Base-by-base conservation (phyloP, 2,888 invertebrate species). In the Epistrophe grossulariae region DNA sequence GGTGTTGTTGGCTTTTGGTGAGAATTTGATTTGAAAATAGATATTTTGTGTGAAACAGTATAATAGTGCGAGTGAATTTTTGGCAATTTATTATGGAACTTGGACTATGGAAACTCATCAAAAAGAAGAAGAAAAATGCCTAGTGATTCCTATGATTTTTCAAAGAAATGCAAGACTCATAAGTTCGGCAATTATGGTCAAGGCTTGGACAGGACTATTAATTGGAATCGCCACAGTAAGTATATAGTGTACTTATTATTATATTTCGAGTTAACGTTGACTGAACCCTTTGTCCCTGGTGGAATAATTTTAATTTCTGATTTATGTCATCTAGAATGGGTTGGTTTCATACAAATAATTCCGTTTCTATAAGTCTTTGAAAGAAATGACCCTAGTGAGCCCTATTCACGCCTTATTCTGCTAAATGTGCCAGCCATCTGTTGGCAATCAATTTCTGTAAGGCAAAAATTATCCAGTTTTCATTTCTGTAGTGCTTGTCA, bases 111-210 rank as follows among this genome's bases (percentile, higher is more conserved):
- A 9, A 55, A 19, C 7, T 10, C 79, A 10, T 71, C 88, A 0
- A 89, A 90, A 81, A 7, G 62, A 88, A 6, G 84, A 90, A 9
- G 85, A 90, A 10, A 84, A 89, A 35, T 90, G 88, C 64, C 87
- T 88, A 48, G 85, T 91, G 0, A 52, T 91, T 19, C 89, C 91
- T 6, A 72, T 79, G n/a, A 81, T 88, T 13, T 79, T 91, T n/a
- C 79, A 74, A 78, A 89, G 38, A 90, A 90, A 85, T 89, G 89
- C 71, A 17, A 89, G 91, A 11, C 74, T 92, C 0, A 78, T 90
- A 52, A 89, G 89, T 8, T 62, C 90, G n/a, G 89, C 89, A n/a
- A 76, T 91, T 24, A 90, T 89, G 88, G 64, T 90, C 2, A 89
- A 88, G 60, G 80, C 89, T 0, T 91, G 91, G 89, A 38, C 90